These are phyloP conservation scores for Penaeus japonicus DNA, from an alignment of 1,140 invertebrate species.

Conservation along the genomic window DNA sequence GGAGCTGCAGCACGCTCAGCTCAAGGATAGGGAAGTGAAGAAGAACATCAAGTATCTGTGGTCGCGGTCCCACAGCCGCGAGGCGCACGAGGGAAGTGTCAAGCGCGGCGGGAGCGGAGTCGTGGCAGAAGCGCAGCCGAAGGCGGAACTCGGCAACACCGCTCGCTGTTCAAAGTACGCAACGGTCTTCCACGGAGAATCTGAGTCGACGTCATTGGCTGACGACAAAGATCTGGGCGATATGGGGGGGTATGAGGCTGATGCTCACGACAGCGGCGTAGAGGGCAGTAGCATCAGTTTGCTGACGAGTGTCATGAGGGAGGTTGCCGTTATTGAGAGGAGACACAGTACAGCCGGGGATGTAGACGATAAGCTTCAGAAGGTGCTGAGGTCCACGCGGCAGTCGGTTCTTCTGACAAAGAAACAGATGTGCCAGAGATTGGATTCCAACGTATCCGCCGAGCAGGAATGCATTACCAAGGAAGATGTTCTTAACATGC, in stretches of 20 bases:
- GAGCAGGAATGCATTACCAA: slow-evolving; percentile 27
- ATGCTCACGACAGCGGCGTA: neutral
- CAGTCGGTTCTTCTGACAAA: slow-evolving; percentile 19
- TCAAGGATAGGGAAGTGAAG: neutral
- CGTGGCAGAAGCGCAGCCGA: too few relatives aligned
- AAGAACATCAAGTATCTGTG: neutral
- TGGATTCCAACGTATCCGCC: slow-evolving; percentile 40
- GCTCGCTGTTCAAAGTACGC: too few relatives aligned
- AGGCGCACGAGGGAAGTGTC: neutral
- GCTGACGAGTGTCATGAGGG: slow-evolving; percentile 38
- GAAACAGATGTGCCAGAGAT: slow-evolving; percentile 16
- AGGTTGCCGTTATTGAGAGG: slow-evolving; percentile 28
- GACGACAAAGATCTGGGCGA: slow-evolving; percentile 24
- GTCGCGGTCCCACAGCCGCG: slow-evolving; percentile 14
- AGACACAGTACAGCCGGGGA: neutral
- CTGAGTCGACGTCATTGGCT: neutral
- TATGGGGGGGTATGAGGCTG: neutral
- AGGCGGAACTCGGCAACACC: too few relatives aligned
- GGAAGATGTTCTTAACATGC: slow-evolving; percentile 16
- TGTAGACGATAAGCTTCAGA: slow-evolving; percentile 9
- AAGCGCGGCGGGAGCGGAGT: too few relatives aligned
- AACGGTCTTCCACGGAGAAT: too few relatives aligned
- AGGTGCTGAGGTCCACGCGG: slow-evolving; percentile 1
- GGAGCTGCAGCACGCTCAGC: slow-evolving; percentile 26
- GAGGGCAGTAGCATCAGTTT: slow-evolving; percentile 19